A percentile compares a stretch with the other conserved stretches of the same genome.
These are phyloP conservation scores for Heterodera filipjevi DNA, from an alignment of 2,888 invertebrate species.

Conservation along the genomic window DNA sequence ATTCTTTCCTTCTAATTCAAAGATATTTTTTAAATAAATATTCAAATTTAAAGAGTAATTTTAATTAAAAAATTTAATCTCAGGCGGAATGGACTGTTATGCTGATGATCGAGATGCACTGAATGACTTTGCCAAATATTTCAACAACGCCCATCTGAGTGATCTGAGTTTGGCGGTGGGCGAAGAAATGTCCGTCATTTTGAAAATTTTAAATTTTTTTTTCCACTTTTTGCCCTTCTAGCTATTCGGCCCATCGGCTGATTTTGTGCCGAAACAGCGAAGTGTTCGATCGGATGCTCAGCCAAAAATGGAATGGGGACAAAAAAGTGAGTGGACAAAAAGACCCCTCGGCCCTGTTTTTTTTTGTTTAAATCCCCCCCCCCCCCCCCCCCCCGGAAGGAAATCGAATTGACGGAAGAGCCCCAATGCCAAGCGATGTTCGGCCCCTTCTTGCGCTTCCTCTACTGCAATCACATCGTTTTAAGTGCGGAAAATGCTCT, in stretches of 20 bases:
- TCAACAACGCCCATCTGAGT: constrained; percentile 62
- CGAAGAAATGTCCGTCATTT: constrained; percentile 60
- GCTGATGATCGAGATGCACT: constrained; percentile 64
- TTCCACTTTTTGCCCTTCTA: constrained; percentile 38
- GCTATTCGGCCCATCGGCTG: constrained; percentile 67
- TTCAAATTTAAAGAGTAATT: too few relatives aligned
- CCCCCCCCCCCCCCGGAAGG: constrained; percentile 42
- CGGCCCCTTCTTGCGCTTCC: constrained; percentile 66
- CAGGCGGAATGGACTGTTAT: constrained; percentile 59
- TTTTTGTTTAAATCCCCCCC: too few relatives aligned
- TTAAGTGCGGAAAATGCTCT: constrained; percentile 66
- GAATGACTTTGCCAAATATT: constrained; percentile 63
- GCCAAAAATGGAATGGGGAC: constrained; percentile 49
- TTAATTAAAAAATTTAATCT: too few relatives aligned
- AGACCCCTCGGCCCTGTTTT: not conserved
- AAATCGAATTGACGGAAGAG: constrained; percentile 66
- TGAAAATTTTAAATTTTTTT: not conserved
- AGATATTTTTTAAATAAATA: not conserved
- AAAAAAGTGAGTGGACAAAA: constrained; percentile 44
- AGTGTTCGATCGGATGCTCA: constrained; percentile 69
- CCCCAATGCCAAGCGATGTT: constrained; percentile 66
- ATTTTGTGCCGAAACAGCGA: constrained; percentile 68
- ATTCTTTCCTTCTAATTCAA: too few relatives aligned
- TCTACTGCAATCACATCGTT: constrained; percentile 67
- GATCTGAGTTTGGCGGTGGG: constrained; percentile 66